These are phyloP conservation scores for Oscheius sp. DNA, from an alignment of 2,888 invertebrate species.

Conservation along the genomic window DNA sequence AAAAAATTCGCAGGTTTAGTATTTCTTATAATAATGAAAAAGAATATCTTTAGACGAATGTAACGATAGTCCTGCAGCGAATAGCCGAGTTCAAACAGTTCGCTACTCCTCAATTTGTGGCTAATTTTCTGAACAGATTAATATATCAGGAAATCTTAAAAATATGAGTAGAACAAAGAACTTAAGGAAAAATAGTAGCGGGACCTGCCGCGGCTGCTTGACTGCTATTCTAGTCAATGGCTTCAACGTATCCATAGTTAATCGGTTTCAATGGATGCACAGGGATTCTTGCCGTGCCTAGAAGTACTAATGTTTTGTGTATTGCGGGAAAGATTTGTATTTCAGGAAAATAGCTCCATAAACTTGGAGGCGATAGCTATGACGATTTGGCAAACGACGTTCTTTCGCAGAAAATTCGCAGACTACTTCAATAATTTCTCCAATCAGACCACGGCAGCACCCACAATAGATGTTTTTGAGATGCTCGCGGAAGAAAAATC, in stretches of 20 bases:
- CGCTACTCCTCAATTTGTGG: constrained; percentile 71
- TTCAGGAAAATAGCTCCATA: constrained; percentile 67
- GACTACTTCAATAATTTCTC: constrained; percentile 61
- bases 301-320: constrained; percentile 39
- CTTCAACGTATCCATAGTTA: constrained; percentile 72
- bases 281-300: constrained; percentile 69
- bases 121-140: constrained; percentile 65
- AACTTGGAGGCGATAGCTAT: constrained; percentile 55
- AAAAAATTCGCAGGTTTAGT: constrained; percentile 69
- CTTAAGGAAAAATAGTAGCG: constrained; percentile 66
- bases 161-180: background rate
- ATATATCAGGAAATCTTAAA: constrained; percentile 63
- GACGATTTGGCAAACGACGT: constrained; percentile 66
- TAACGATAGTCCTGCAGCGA: constrained; percentile 47
- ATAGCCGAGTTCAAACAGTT: constrained; percentile 54
- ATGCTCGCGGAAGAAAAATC: constrained; percentile 43
- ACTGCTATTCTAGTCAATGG: constrained; percentile 67
- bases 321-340: background rate
- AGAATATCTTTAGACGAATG: constrained; percentile 49
- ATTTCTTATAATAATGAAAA: background rate
- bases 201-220: constrained; percentile 71
- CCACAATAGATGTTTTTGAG: constrained; percentile 58
- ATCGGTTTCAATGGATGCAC: constrained; percentile 70
- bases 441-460: constrained; percentile 43
- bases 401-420: constrained; percentile 69